Base-by-base conservation (phyloP, 1,140 invertebrate species). In the Lanistes nyassanus region DNA sequence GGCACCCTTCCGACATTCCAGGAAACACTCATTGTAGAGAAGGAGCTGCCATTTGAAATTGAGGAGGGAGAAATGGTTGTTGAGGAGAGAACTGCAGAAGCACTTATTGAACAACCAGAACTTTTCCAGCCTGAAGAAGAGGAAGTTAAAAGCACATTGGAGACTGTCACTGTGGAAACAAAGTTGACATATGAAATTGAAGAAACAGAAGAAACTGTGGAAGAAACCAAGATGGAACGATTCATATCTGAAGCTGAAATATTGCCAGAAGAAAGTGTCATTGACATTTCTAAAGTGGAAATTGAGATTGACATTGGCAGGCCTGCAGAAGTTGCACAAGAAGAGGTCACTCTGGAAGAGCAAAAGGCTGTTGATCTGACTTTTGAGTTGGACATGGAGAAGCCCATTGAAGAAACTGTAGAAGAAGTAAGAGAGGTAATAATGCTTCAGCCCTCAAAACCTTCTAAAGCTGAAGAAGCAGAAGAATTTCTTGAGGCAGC, bases 341-440 rank as follows among this genome's bases (percentile, higher is more conserved):
- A 66, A 39, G 64, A 47, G 55, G 37, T 23, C 37, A 37, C 29
- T 37, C 16, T 36, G 31, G 73, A 67, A 72, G 72, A 65, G n/a
- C 51, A 64, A 34, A 29, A 36, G 19, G n/a, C 36, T 53, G 62
- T 36, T 19, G 62, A 65, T 36, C 37, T 65, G 13, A 26, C 62
- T 31, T 36, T 37, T 36, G 74, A 73, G 65, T 9, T 75, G 39
- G 77, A 81, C 31, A 47, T 42, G 53, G 76, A 75, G 66, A 75
- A 67, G 64, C 76, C 79, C 42, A 66, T 26, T 7, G 79, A 80
- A 47, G 79, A 80, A 65, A 75, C 67, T 37, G 58, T 78, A n/a
- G 79, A 78, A 53, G 70, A 64, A 60, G 72, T 76, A n/a, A 76
- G 74, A 71, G 76, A 82, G 68, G 72, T 66, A 19, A 56, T 81